Conservation (phyloP, 2,888 invertebrate species). For the Agrochola macilenta region DNA sequence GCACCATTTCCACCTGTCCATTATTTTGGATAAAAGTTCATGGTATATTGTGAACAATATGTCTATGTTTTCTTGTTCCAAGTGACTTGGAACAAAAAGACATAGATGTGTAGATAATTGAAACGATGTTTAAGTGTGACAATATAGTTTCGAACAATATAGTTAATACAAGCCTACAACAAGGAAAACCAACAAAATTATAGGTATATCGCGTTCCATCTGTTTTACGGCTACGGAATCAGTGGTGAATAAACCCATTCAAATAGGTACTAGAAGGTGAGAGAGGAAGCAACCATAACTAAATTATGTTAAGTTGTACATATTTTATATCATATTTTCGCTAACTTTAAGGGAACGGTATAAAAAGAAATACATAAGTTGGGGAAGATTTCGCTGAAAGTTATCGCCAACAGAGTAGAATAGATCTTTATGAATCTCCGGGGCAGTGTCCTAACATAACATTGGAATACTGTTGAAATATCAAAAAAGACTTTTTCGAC, state of each 20-base stretch:
- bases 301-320: not conserved
- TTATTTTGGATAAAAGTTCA: not conserved
- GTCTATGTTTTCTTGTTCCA: not conserved
- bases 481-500: too few species aligned
- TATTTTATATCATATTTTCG: not conserved
- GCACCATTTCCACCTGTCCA: not conserved
- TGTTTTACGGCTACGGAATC: not conserved
- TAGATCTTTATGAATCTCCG: slow-evolving; percentile 1
- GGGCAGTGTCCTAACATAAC: slow-evolving; percentile 20
- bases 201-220: not conserved
- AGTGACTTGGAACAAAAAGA: not conserved
- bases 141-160: not conserved
- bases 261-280: not conserved
- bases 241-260: not conserved
- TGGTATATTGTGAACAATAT: not conserved
- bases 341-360: not conserved
- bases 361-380: not conserved
- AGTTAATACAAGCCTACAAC: too few species aligned
- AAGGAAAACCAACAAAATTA: not conserved
- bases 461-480: slow-evolving; percentile 2
- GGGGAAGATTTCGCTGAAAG: not conserved
- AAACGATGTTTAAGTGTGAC: not conserved
- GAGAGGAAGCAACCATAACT: not conserved
- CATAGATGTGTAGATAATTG: not conserved
- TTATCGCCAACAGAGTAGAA: slow-evolving; percentile 4